Evolutionary conservation across 2,113 vertebrate species (phyloP).

Genomic region (Macquaria ambigua): DNA sequence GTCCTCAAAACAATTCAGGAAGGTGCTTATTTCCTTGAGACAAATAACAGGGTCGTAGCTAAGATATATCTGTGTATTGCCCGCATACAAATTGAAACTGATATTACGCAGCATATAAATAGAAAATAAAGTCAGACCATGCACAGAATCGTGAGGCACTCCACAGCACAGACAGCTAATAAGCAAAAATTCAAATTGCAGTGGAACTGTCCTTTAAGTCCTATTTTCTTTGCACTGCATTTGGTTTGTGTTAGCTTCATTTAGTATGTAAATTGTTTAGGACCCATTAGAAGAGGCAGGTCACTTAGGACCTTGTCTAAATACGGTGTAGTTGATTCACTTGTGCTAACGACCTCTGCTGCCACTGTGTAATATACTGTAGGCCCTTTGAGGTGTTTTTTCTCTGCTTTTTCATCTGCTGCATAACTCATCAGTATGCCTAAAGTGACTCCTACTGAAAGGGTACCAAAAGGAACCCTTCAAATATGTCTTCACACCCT

Average conservation of each 20-base stretch:
- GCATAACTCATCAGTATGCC: slow-evolving; percentile 31
- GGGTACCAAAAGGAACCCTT: neutral
- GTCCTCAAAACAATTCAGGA: neutral
- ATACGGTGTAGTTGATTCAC: slow-evolving; percentile 55
- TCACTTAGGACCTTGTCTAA: slow-evolving; percentile 43
- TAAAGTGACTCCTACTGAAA: slow-evolving; percentile 11
- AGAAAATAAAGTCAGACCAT: neutral
- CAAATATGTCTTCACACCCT: slow-evolving; percentile 15
- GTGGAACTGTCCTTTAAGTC: slow-evolving; percentile 4
- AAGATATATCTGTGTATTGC: no score
- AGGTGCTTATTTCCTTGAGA: neutral
- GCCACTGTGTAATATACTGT: slow-evolving; percentile 49
- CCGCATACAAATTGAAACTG: neutral
- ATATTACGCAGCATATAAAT: neutral
- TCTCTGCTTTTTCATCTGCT: slow-evolving; percentile 8
- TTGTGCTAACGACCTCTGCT: slow-evolving; percentile 47
- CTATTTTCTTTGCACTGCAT: slow-evolving; percentile 12
- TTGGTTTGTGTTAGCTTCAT: slow-evolving; percentile 22
- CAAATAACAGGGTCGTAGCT: neutral
- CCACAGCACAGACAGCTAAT: neutral
- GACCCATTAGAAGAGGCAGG: slow-evolving; percentile 28
- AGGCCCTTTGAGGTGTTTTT: slow-evolving; percentile 45
- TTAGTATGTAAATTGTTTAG: slow-evolving; percentile 52
- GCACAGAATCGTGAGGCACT: neutral
- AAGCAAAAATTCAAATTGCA: neutral